Percentiles rank a stretch among this genome's conserved stretches.
Evolutionary conservation across 2,797 vertebrate species (phyloP).

Genomic region (Hemitrygon akajei): DNA sequence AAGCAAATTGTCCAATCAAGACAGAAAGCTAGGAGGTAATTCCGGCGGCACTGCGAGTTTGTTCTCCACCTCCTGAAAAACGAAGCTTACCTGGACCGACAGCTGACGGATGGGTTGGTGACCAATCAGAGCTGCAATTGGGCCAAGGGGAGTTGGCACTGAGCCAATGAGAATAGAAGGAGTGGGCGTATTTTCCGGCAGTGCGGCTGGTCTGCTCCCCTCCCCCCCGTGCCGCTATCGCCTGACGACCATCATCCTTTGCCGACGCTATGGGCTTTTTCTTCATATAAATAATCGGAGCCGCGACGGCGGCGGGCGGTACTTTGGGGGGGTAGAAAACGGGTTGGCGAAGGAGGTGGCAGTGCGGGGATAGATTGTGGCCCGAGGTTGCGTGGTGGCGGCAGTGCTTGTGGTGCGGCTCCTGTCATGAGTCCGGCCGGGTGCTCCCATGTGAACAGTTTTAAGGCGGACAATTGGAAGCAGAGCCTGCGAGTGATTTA

Average conservation of each 20-base stretch:
- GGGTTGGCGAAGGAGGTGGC: conserved; percentile 51
- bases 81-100: background rate
- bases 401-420: conserved; percentile 52
- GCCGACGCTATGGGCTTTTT: conserved; percentile 34
- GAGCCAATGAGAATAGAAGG: background rate
- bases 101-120: background rate
- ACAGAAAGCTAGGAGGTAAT: background rate
- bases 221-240: conserved; percentile 14
- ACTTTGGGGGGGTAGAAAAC: conserved; percentile 34
- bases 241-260: conserved; percentile 35
- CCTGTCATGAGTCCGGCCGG: conserved; percentile 90
- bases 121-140: background rate
- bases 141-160: background rate
- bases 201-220: conserved; percentile 13
- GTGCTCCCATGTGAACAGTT: conserved; percentile 93
- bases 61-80: background rate
- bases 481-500: conserved; percentile 94
- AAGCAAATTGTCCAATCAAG: background rate
- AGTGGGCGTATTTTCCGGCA: conserved; percentile 3
- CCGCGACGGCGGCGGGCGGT: conserved; percentile 25
- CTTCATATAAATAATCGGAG: conserved; percentile 26
- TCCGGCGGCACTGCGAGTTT: background rate
- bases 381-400: conserved; percentile 41
- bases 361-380: conserved; percentile 48
- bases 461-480: conserved; percentile 98